phyloP scores from a whole-genome alignment of 2,888 invertebrate species.

The Listrodromus nycthemerus region DNA sequence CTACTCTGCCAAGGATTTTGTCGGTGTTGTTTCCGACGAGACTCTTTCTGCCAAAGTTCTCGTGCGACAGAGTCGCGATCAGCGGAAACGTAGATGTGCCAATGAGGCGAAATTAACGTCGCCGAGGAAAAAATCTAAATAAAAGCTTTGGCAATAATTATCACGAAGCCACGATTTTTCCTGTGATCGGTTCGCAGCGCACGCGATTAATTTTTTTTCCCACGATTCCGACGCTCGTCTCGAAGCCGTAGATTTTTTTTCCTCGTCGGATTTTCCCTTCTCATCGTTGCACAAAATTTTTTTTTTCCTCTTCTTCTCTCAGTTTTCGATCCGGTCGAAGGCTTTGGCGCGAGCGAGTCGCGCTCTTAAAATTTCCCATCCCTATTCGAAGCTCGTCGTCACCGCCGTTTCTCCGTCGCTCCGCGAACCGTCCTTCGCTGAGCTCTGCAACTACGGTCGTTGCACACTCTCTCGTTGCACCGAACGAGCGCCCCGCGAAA shows the following conservation, averaged over 20 bases:
- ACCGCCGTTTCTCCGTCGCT: background rate
- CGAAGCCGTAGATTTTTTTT: conserved; percentile 7
- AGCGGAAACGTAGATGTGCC: no score
- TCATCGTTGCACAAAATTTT: background rate
- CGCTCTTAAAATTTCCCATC: background rate
- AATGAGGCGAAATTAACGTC: no score
- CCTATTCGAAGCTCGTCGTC: conserved; percentile 4
- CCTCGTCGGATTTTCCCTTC: background rate
- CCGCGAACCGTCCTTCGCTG: conserved; percentile 9
- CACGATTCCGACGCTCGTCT: conserved; percentile 38
- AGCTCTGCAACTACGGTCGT: background rate
- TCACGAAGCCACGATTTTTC: background rate
- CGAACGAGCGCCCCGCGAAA: conserved; percentile 63
- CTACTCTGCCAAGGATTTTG: no score
- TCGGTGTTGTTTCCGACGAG: no score
- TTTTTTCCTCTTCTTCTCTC: background rate
- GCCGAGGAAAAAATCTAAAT: background rate
- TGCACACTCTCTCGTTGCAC: conserved; percentile 15
- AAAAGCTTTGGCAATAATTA: background rate
- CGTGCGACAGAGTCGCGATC: no score
- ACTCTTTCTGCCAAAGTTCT: no score
- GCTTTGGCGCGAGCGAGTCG: conserved; percentile 15
- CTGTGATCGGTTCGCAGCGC: background rate
- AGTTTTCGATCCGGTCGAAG: conserved; percentile 14
- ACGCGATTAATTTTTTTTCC: conserved; percentile 11